Evolutionary conservation across 2,888 invertebrate genomes (phyloP), one percentile per base, ranked within the genome.

Genomic region (Parascotia fuliginaria): DNA sequence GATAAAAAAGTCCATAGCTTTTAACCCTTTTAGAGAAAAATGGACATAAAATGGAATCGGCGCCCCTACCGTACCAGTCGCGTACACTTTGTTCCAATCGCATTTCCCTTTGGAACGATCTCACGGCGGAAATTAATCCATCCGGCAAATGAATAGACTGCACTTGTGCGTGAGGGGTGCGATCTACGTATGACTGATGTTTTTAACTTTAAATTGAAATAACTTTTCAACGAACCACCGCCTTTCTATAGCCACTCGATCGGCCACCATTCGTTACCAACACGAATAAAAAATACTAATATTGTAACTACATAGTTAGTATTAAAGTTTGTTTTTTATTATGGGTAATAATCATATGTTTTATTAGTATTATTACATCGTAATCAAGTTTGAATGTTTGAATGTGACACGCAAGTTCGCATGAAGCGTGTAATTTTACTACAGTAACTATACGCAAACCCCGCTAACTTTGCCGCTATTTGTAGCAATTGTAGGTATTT

Each of bases 91-190:
- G 88, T 87, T 81, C 87, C 88, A 88, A 89, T 90, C 87, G 85
- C 80, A 86, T 88, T 89, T 89, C 89, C 88, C 85, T 87, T 87
- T 85, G 79, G 83, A 83, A 73, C 87, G 86, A 89, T 90, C 89
- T 87, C 89, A 83, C 83, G 81, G 79, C 88, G 91, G 91, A 91
- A 89, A 91, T 91, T 85, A 91, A 89, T 85, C 83, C 85, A 87
- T 91, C 89, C 88, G 88, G 83, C 82, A 87, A 90, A 90, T 89
- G 89, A 91, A 89, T 89, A 85, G 85, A 81, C 86, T 88, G 85
- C 89, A 88, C 85, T 89, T 88, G 84, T 85, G 85, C 85, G 88
- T 85, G 77, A 77, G 81, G 59, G 87, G 78, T 71, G 74, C 70
- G 73, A 75, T 72, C 73, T 65, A 77, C 62, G 65, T 75, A 73